Percentiles rank a stretch among this genome's conserved stretches.
Conservation (phyloP, 2,797 vertebrate genomes). For the Vespertilio murinus region DNA sequence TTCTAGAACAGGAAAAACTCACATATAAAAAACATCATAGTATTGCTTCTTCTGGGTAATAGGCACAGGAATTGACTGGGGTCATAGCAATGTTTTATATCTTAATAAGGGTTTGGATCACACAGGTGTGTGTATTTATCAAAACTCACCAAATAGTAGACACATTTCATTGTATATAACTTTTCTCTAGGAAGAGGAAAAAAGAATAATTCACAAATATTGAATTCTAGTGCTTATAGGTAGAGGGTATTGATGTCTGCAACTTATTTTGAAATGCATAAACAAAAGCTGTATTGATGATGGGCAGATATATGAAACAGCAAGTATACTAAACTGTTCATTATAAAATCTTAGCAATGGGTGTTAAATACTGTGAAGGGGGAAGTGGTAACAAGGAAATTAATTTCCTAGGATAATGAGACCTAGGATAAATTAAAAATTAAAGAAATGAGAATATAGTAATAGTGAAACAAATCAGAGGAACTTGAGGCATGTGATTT, state of each 20-base stretch:
- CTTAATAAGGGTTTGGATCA: too few relatives aligned
- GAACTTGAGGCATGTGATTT: too few relatives aligned
- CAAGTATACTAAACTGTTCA: background rate
- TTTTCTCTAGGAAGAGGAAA: background rate
- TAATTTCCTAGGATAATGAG: background rate
- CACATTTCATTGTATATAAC: background rate
- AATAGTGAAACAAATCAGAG: too few relatives aligned
- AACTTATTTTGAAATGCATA: background rate
- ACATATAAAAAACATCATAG: background rate
- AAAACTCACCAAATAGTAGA: background rate
- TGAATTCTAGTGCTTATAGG: background rate
- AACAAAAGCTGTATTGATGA: background rate
- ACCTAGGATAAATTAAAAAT: too few relatives aligned
- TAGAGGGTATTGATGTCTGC: background rate
- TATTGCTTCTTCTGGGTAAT: background rate
- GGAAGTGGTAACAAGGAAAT: background rate
- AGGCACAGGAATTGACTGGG: background rate
- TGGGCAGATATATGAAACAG: background rate
- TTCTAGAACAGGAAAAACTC: background rate
- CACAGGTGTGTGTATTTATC: too few relatives aligned
- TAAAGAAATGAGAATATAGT: too few relatives aligned
- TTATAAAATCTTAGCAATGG: background rate
- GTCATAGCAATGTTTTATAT: background rate
- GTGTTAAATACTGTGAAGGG: background rate
- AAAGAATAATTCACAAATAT: background rate